Evolutionary conservation across 2,113 vertebrate genomes (phyloP).

Genomic region (Barnardius zonarius): DNA sequence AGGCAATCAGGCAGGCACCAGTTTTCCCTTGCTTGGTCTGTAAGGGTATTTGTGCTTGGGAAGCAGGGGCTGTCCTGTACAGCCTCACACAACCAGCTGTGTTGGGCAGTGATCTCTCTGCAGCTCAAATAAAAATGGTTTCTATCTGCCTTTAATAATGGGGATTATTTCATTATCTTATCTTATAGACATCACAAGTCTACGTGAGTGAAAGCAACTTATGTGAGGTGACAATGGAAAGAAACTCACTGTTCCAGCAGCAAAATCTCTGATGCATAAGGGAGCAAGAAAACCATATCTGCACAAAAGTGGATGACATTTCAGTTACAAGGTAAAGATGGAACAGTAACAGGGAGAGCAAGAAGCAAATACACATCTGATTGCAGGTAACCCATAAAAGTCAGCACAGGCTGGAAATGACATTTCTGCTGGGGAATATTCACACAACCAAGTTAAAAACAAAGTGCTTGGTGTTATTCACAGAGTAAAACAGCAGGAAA

Average conservation of each 20-base stretch:
- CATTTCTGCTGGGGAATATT: neutral
- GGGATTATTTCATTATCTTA: neutral
- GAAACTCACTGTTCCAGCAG: neutral
- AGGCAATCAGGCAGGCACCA: neutral
- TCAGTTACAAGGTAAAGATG: neutral
- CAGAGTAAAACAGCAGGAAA: neutral
- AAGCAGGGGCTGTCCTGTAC: neutral
- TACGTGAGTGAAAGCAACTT: fast-evolving
- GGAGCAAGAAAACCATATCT: neutral
- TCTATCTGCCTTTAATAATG: neutral
- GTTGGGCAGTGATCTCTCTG: neutral
- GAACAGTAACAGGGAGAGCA: neutral
- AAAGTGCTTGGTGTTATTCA: neutral
- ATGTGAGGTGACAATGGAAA: neutral
- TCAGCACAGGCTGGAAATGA: neutral
- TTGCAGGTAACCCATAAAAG: neutral
- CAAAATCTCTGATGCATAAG: neutral
- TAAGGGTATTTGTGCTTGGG: fast-evolving
- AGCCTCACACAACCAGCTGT: neutral
- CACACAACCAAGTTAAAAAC: neutral
- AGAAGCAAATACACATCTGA: neutral
- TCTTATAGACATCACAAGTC: neutral
- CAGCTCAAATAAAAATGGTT: neutral
- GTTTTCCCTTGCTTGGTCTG: neutral
- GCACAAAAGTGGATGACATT: neutral